Evolutionary conservation across 2,888 invertebrate genomes (phyloP), one percentile per base, ranked within the genome.

Genomic region (Meandrusa payeni): DNA sequence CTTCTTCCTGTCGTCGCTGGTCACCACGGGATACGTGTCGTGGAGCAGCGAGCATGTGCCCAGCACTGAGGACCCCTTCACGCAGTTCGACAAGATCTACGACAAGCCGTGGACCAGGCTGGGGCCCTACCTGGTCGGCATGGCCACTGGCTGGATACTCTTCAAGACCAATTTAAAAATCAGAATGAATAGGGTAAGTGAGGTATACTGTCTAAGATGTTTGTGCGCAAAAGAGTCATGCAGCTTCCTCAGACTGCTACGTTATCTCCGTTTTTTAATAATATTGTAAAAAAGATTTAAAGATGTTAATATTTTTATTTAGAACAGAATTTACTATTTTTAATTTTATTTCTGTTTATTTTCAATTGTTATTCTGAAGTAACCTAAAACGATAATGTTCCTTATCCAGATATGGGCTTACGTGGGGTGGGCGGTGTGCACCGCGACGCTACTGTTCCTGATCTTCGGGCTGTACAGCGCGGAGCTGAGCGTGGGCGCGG

Each of bases 41-140:
- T 92, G 92, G 70, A 91, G 89, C 55, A 93, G 93, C 69, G 93
- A 94, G 55, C 95, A 95, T 74, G 90, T 93, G 67, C 95, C 95
- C 3, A 90, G 89, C 74, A 90, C 91, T 7, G 94, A 95, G 59
- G 95, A 95, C 68, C 95, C 95, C 0, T 83, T 95, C 66, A 94
- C 94, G 0, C 88, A 95, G 36, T 96, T 96, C 71, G 95, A 96
- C 76, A 94, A 95, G 82, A 94, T 96, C 56, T 96, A 96, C 72
- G 95, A 95, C 77, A 96, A 95, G 74, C 95, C 95, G 1, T 96
- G 95, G 95, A 95, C 95, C 0, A 78, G 95, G 44, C 77, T 95
- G 6, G 95, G 95, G 0, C 95, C 95, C 0, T 96, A 95, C 71
- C 82, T 95, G 1, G 92, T 95, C 38, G 95, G 95, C 52, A 95